These are phyloP conservation scores for Himalopsyche kuldschensis DNA, from an alignment of 2,888 invertebrate species.

Conservation along the genomic window DNA sequence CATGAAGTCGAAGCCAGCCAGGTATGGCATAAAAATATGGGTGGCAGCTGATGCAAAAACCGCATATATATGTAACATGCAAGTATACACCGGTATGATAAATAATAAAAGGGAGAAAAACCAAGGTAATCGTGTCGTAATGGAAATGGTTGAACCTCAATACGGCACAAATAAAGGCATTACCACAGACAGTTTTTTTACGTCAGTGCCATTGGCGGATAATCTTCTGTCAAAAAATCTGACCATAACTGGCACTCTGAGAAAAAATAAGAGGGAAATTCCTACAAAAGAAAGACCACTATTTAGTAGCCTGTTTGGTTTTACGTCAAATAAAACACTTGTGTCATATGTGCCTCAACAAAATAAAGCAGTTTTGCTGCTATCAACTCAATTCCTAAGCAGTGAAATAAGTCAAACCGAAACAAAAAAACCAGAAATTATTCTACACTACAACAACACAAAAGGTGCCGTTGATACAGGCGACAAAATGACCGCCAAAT, in stretches of 20 bases:
- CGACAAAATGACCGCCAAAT: slow-evolving; percentile 14
- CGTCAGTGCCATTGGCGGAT: slow-evolving; percentile 17
- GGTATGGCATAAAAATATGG: slow-evolving; percentile 30
- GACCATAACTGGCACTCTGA: slow-evolving; percentile 14
- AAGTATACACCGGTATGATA: slow-evolving; percentile 8
- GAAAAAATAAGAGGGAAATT: slow-evolving; percentile 6
- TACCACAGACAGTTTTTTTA: slow-evolving; percentile 22
- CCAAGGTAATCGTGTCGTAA: slow-evolving; percentile 21
- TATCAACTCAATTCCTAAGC: neutral
- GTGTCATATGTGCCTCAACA: slow-evolving; percentile 4
- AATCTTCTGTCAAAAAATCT: slow-evolving; percentile 13
- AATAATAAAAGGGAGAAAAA: slow-evolving; percentile 21
- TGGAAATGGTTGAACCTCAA: slow-evolving; percentile 18
- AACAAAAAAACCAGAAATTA: slow-evolving; percentile 3
- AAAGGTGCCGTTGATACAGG: neutral
- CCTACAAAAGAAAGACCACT: neutral
- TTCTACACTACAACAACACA: slow-evolving; percentile 6
- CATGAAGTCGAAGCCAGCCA: slow-evolving; percentile 34
- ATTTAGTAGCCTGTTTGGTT: slow-evolving; percentile 5
- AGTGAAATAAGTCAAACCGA: neutral
- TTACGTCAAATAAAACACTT: neutral
- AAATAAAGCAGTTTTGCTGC: neutral
- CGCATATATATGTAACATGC: neutral
- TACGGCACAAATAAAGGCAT: slow-evolving; percentile 20
- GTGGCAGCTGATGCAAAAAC: slow-evolving; percentile 13